Base-by-base conservation (phyloP, 92 coral and sea anemone genomes). In the Actinernus sp. region DNA sequence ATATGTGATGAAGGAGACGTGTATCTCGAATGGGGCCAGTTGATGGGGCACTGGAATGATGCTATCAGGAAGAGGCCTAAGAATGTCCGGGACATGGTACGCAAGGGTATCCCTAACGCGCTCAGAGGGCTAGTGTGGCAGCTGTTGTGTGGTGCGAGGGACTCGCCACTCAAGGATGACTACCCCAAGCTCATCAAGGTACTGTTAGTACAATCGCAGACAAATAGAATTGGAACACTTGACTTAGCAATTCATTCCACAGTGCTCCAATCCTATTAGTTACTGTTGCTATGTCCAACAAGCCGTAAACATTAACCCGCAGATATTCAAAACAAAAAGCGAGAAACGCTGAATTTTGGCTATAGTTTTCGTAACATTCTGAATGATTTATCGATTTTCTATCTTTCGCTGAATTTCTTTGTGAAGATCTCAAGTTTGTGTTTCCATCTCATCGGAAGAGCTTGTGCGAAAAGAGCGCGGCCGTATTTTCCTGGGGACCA, bases 91-190 rank as follows among this genome's bases (percentile, higher is more conserved):
- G 93, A 84, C 29, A 85, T 94, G 84, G 92, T 86, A 10, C 82
- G 97, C 57, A 83, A 86, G 68, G 98, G 98, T 10, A 78, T 93
- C 10, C 98, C 98, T 0, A 92, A 94, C 63, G 93, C 97, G 5
- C 66, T 94, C 54, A 78, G 98, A 49, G 93, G 98, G 1, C 83
- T 94, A 69, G 96, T 94, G 9, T 94, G 98, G 98, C 98, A 94
- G 73, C 83, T 87, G 30, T 88, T 94, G 1, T 75, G 92, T 81
- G 97, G 88, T n/a, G 95, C 97, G 2, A 69, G 92, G 68, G 99
- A 95, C 44, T 87, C 88, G 2, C 91, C 99, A 10, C 82, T 95
- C 4, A 89, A 70, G 63, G 97, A 88, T 6, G 74, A 79, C 25
- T 95, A 95, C 49, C 92, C 97, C 30, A 65, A 49, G 38, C 89